Base-by-base conservation (phyloP, 30 jellyfish, hydroid and myxozoan genomes). In the Nemopilema nomurai region DNA sequence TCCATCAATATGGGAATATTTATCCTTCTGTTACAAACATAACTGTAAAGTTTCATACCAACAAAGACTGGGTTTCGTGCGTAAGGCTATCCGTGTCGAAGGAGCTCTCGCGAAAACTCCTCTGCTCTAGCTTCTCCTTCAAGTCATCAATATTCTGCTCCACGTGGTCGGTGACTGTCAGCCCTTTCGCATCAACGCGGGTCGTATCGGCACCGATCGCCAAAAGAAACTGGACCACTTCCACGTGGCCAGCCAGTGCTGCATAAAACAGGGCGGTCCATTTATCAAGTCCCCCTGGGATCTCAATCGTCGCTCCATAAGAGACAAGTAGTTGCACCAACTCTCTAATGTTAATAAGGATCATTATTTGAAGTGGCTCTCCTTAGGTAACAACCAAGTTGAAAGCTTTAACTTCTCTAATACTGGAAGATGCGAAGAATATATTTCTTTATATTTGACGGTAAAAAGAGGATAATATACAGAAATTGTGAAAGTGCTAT, bases 191-290 rank as follows among this genome's bases (percentile, higher is more conserved):
- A 63, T 91, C 98, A 18, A 80, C 66, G 8, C 74, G 81, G 76
- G 87, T 67, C 3, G 84, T 67, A 62, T 91, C 95, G 22, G 98
- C 96, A 53, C 97, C 97, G 29, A 91, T 82, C n/a, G 91, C 86
- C 22, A 91, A 81, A 0, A 91, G 94, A 74, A 91, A 91, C 23
- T 91, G 91, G 51, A 87, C 96, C 50, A 90, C 94, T 13, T 91
- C 94, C 21, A 82, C 67, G 30, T 87, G 98, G 1, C 98, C 98
- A 32, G 98, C 93, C 23, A 91, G 73, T 3, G 96, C 90, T 19
- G 98, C 93, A 68, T 82, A 91, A 74, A 91, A 91, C 86, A 91
- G 28, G 1, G 98, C 87, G 16, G 98, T 91, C 96, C 96, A 87
- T 69, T 86, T 91, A 68, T 86, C 96, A 32, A 91, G 86, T 22